Base-by-base conservation (phyloP, 2,888 invertebrate genomes). In the Thecophora atra region DNA sequence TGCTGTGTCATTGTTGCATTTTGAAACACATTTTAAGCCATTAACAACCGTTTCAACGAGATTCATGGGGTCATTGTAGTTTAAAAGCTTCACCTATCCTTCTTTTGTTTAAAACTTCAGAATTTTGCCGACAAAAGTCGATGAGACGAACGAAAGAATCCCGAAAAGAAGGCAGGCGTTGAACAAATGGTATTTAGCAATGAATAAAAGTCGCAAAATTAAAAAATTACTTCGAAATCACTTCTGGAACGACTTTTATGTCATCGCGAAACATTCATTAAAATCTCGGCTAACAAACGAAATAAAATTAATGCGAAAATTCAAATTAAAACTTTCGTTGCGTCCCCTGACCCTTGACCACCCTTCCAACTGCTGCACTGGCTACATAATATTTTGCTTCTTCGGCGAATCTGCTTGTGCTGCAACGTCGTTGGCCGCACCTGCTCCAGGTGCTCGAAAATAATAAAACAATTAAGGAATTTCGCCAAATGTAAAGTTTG, bases 401-500 rank as follows among this genome's bases (percentile, higher is more conserved):
- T 30, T 30, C 30, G 4, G 8, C 5, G 30, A 30, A 30, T 30
- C 30, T 30, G n/a, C n/a, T n/a, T n/a, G n/a, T n/a, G n/a, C n/a
- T n/a, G n/a, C 8, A 44, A 13, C 44, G 44, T 11, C 15, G 47
- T 47, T 30, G 11, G 47, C n/a, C 47, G n/a, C 47, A 47, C 47
- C 47, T 47, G 47, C 4, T 17, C 47, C 47, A 47, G 13, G 11
- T 47, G 47, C 47, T 47, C 13, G 47, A 47, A 47, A 7, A 47
- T 17, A 47, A 47, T n/a, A 47, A 47, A 47, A 47, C 47, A 47
- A n/a, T 47, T 47, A 47, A 47, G 3, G 47, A 47, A 47, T 47
- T 47, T 47, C 47, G 47, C n/a, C 47, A 47, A 47, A 47, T 47
- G 47, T 47, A 47, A 47, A 47, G 15, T 17, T 47, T 47, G n/a